These are phyloP conservation scores for Glareola pratincola DNA, from an alignment of 2,113 vertebrate genomes.

Conservation along the genomic window DNA sequence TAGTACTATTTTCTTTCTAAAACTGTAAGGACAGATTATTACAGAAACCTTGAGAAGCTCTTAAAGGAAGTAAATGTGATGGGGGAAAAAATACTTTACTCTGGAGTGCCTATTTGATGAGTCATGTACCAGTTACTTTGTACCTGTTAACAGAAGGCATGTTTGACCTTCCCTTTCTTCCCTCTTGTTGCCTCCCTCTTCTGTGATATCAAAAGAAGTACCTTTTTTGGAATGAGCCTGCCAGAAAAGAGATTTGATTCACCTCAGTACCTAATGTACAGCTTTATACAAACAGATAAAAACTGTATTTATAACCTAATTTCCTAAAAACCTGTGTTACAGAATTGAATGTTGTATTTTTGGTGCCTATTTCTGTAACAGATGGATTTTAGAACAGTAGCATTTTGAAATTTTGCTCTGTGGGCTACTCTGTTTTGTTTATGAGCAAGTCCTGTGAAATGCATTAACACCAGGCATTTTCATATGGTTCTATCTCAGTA, in stretches of 20 bases:
- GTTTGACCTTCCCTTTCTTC: constrained; percentile 29
- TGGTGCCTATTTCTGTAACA: background rate
- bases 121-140: constrained; percentile 16
- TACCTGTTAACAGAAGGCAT: background rate
- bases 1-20: background rate
- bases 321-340: background rate
- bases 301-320: background rate
- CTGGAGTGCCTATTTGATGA: constrained; percentile 22
- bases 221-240: background rate
- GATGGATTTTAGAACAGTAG: background rate
- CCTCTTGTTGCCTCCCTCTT: background rate
- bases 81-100: background rate
- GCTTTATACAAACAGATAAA: background rate
- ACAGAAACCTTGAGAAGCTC: background rate
- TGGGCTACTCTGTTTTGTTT: background rate
- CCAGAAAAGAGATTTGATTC: background rate
- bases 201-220: background rate
- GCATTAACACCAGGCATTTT: background rate
- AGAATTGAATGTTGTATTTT: background rate
- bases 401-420: background rate
- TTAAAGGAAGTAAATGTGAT: constrained; percentile 30
- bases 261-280: background rate
- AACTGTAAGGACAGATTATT: background rate
- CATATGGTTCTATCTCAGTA: background rate
- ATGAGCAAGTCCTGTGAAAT: background rate